These are phyloP conservation scores for Macrosoma leucophasiata DNA, from an alignment of 2,888 invertebrate genomes.

Conservation along the genomic window DNA sequence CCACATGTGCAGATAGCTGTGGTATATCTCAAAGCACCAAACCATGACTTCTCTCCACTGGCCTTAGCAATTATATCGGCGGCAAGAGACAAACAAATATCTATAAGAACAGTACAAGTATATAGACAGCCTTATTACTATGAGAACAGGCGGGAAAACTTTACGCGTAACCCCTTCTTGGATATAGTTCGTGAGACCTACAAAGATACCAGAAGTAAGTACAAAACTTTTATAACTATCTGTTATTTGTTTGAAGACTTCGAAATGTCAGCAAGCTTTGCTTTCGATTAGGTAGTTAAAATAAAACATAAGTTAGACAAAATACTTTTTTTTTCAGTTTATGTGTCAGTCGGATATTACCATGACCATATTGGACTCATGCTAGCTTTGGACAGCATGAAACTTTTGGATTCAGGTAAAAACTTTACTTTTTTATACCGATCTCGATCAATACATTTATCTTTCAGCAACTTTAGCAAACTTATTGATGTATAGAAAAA, in stretches of 20 bases:
- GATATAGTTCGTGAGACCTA: slow-evolving; percentile 88
- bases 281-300: too few relatives aligned
- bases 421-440: slow-evolving; percentile 5
- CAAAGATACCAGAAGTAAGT: slow-evolving; percentile 91
- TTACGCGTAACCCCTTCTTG: slow-evolving; percentile 89
- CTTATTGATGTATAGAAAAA: too few relatives aligned
- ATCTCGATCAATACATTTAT: slow-evolving; percentile 2
- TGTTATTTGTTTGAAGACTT: neutral
- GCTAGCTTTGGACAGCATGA: slow-evolving; percentile 87
- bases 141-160: slow-evolving; percentile 77
- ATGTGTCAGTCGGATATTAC: slow-evolving; percentile 91
- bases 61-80: slow-evolving; percentile 86
- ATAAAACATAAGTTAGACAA: too few relatives aligned
- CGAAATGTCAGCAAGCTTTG: neutral
- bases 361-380: slow-evolving; percentile 95
- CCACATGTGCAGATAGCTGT: slow-evolving; percentile 90
- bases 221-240: slow-evolving; percentile 3
- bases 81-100: slow-evolving; percentile 81
- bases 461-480: too few relatives aligned
- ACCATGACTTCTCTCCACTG: slow-evolving; percentile 84
- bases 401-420: slow-evolving; percentile 86
- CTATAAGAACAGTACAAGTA: slow-evolving; percentile 75
- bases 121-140: slow-evolving; percentile 80
- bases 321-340: slow-evolving; percentile 80
- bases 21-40: slow-evolving; percentile 86